Evolutionary conservation across 2,888 invertebrate genomes (phyloP).

Genomic region (Helleia helle): DNA sequence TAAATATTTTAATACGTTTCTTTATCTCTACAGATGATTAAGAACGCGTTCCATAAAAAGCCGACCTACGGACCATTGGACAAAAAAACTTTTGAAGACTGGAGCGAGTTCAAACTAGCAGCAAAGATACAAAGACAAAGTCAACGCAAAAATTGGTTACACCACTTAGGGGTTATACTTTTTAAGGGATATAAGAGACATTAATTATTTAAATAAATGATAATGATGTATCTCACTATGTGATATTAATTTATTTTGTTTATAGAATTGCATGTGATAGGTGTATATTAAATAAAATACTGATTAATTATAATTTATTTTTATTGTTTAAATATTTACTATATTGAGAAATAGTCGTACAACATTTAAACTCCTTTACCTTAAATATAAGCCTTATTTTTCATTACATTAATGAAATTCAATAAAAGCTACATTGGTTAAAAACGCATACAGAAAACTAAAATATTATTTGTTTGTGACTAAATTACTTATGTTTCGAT

Average conservation of each 20-base stretch:
- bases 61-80: conserved; percentile 64
- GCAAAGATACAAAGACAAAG: conserved; percentile 45
- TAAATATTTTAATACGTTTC: too few relatives aligned
- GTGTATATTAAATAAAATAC: conserved; percentile 11
- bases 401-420: conserved; percentile 14
- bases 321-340: conserved; percentile 20
- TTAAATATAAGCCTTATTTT: conserved; percentile 19
- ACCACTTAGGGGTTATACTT: conserved; percentile 42
- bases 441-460: conserved; percentile 14
- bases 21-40: background rate
- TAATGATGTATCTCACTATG: background rate
- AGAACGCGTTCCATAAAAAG: background rate
- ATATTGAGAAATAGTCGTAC: conserved; percentile 21
- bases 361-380: conserved; percentile 22
- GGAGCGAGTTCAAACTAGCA: conserved; percentile 69
- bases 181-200: conserved; percentile 38
- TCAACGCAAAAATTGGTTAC: conserved; percentile 44
- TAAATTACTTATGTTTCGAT: conserved; percentile 63
- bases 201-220: background rate
- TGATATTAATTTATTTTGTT: conserved; percentile 2
- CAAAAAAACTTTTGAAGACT: conserved; percentile 60
- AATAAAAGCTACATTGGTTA: conserved; percentile 19
- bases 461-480: conserved; percentile 7
- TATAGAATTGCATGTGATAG: conserved; percentile 15
- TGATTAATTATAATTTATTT: conserved; percentile 13